These are phyloP conservation scores for Drosophila dives DNA, from an alignment of 2,888 invertebrate species.

Conservation along the genomic window DNA sequence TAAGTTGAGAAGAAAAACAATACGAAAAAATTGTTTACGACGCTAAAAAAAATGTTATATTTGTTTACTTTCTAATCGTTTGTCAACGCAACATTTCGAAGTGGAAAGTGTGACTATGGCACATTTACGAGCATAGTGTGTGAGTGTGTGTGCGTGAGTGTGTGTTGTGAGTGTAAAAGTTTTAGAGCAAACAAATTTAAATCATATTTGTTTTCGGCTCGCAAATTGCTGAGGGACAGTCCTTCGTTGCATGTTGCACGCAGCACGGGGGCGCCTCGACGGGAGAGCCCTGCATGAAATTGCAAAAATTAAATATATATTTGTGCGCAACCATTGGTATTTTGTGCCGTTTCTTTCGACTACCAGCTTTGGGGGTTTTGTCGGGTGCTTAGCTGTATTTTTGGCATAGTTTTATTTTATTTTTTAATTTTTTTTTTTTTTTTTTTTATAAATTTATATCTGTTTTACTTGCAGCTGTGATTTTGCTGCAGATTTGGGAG, in stretches of 20 bases:
- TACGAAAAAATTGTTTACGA: not conserved
- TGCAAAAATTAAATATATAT: conserved; percentile 74
- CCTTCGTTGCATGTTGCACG: conserved; percentile 39
- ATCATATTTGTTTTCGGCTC: conserved; percentile 67
- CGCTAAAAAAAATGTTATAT: conserved; percentile 23
- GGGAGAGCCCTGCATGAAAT: conserved; percentile 56
- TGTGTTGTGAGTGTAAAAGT: conserved; percentile 39
- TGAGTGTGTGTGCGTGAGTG: conserved; percentile 5
- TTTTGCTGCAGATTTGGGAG: conserved; percentile 46
- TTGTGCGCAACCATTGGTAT: conserved; percentile 54
- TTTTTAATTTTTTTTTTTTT: not conserved
- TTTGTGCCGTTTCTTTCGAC: conserved; percentile 40
- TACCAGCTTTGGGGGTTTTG: conserved; percentile 9
- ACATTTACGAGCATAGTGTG: conserved; percentile 47
- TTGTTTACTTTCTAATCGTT: conserved; percentile 33
- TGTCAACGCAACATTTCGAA: conserved; percentile 14
- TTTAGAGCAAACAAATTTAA: conserved; percentile 62
- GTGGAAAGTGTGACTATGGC: conserved; percentile 45
- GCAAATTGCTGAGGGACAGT: conserved; percentile 46
- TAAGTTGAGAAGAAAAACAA: not conserved
- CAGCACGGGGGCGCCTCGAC: conserved; percentile 30
- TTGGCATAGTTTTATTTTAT: conserved; percentile 5
- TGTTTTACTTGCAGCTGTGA: conserved; percentile 65
- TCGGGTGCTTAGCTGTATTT: conserved; percentile 40
- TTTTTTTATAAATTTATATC: conserved; percentile 53